Percentiles rank a stretch among this genome's conserved stretches.
phyloP scores from a whole-genome alignment of 2,888 invertebrate genomes.

The Colletes collaris region DNA sequence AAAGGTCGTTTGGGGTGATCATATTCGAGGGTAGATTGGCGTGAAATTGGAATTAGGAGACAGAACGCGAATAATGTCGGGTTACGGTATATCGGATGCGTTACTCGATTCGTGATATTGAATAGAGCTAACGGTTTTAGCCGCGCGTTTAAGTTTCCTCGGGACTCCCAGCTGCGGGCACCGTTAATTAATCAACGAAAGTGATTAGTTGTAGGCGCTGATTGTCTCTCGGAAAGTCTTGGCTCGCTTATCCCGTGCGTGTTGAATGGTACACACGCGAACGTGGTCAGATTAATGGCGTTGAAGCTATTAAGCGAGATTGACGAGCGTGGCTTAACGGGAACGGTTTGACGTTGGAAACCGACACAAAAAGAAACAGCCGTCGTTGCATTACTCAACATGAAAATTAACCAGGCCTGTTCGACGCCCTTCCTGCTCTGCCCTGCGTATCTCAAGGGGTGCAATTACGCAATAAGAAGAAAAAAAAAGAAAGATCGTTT shows the following conservation, averaged over 20 bases:
- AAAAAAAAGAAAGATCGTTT: conserved; percentile 28
- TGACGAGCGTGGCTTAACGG: conserved; percentile 49
- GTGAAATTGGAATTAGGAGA: neutral
- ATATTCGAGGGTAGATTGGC: neutral
- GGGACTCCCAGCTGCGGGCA: conserved; percentile 18
- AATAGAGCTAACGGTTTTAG: conserved; percentile 32
- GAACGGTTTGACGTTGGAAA: conserved; percentile 39
- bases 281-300: conserved; percentile 35
- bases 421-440: conserved; percentile 21
- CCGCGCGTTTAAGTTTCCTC: neutral
- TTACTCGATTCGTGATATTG: neutral
- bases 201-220: conserved; percentile 35
- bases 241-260: neutral
- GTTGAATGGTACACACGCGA: neutral
- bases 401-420: conserved; percentile 41
- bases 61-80: neutral
- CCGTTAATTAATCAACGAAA: conserved; percentile 53
- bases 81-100: neutral
- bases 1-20: too few relatives aligned
- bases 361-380: neutral
- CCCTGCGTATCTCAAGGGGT: neutral
- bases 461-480: conserved; percentile 23
- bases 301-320: conserved; percentile 36
- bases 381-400: conserved; percentile 14
- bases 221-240: conserved; percentile 27